phyloP scores from a whole-genome alignment of 2,113 vertebrate genomes.

The Perognathus longimembris region DNA sequence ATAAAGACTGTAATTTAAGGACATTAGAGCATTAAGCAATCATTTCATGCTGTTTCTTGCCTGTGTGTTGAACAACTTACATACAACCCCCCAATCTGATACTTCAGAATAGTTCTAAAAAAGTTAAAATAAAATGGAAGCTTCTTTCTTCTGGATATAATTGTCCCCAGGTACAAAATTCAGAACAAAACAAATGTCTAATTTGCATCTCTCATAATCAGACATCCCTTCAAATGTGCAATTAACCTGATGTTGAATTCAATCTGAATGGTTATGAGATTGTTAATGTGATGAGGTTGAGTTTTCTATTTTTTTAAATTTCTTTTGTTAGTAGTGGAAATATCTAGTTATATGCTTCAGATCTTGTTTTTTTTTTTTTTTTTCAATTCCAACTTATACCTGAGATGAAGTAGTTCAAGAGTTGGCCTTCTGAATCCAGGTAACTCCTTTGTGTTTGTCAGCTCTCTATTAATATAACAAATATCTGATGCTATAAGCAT shows the following conservation, averaged over 20 bases:
- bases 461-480: neutral
- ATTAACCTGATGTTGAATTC: constrained; percentile 60
- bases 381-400: constrained; percentile 57
- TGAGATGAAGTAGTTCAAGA: neutral
- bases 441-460: neutral
- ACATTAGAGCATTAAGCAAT: constrained; percentile 75
- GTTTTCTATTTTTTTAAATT: neutral
- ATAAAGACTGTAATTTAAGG: constrained; percentile 79
- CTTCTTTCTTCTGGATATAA: constrained; percentile 73
- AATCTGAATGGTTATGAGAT: constrained; percentile 52
- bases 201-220: constrained; percentile 77
- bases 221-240: constrained; percentile 48
- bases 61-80: constrained; percentile 48
- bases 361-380: neutral
- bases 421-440: neutral
- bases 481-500: too few species aligned
- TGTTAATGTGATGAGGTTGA: constrained; percentile 27
- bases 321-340: constrained; percentile 33
- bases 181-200: constrained; percentile 79
- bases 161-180: constrained; percentile 71
- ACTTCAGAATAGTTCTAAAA: constrained; percentile 66
- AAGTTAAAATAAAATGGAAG: constrained; percentile 65
- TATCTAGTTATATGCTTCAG: constrained; percentile 33
- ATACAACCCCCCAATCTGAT: constrained; percentile 65
- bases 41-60: constrained; percentile 75